Evolutionary conservation across 2,113 vertebrate species (phyloP).

Genomic region (Anoplopoma fimbria): DNA sequence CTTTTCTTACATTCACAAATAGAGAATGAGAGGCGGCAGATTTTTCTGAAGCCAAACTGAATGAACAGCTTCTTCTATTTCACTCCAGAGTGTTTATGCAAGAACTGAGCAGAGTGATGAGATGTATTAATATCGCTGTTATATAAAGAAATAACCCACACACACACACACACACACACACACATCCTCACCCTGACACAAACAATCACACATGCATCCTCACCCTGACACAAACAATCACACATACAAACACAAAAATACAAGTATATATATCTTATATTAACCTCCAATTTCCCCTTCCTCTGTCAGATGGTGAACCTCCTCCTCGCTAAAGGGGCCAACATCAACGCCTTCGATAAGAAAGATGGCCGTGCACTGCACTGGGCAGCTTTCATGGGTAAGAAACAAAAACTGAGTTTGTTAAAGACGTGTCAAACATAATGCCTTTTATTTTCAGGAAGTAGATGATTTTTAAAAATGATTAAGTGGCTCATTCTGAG

Average conservation of each 20-base stretch:
- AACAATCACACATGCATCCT: neutral
- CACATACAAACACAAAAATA: constrained; percentile 3
- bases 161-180: constrained; percentile 21
- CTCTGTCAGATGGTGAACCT: constrained; percentile 94
- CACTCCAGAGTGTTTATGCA: constrained; percentile 44
- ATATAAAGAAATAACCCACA: constrained; percentile 62
- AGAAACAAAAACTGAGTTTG: constrained; percentile 53
- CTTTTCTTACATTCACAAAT: constrained; percentile 42
- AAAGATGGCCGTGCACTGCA: constrained; percentile 96
- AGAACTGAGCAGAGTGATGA: constrained; percentile 37
- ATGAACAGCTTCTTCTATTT: constrained; percentile 21
- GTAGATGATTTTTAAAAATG: neutral
- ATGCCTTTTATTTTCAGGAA: neutral
- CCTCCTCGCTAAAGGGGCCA: constrained; percentile 94
- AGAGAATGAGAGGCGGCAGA: constrained; percentile 34
- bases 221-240: neutral
- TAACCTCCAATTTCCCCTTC: neutral
- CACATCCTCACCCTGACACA: neutral
- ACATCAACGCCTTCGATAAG: constrained; percentile 99
- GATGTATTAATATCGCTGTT: constrained; percentile 53
- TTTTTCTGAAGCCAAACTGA: constrained; percentile 28
- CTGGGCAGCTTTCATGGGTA: constrained; percentile 98
- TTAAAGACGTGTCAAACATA: neutral
- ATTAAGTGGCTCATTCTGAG: neutral
- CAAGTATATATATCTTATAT: constrained; percentile 13